Base-by-base conservation (phyloP, 2,888 invertebrate species). In the Cosmorhoe ocellata region DNA sequence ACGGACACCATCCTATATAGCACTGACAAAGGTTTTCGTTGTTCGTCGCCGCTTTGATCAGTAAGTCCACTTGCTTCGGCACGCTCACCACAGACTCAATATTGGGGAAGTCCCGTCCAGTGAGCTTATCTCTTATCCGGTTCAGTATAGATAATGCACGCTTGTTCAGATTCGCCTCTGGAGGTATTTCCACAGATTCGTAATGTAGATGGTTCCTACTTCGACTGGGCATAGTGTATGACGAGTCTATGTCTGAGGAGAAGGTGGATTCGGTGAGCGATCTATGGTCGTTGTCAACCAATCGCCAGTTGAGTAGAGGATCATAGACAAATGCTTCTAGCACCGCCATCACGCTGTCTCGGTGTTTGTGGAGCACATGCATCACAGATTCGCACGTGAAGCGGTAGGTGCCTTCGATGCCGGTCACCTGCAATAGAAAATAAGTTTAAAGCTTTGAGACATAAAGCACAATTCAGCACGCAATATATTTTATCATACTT, bases 1-100 rank as follows among this genome's bases (percentile, higher is more conserved):
- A 94, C 11, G 94, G 94, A 79, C 94, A 99, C 99, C 99, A 99
- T 51, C 99, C 99, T 61, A 99, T 98, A 77, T 99, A 99, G 79
- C 99, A 99, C 89, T 99, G 99, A 81, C 99, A 99, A 58, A 99
- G 92, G 84, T 99, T 99, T 82, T 99, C 98, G 82, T 99, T 98
- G 64, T 96, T 97, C 0, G 98, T 99, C 3, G 99, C 99, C 76
- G 98, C 98, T 72, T 95, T 95, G 60, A 99, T 98, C 26, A 99
- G 91, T 66, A 98, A 85, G 71, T 98, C 96, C 2, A 99, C 99
- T 87, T 99, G 99, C 61, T 94, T 93, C 50, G 94, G 93, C 0
- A 98, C 96, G 45, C 94, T 94, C 0, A 97, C 91, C 0, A 93
- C 92, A 62, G 95, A 94, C 56, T 95, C 95, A 0, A 84, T 76